Evolutionary conservation across 2,888 invertebrate species (phyloP).

Genomic region (Cantharis rufa): DNA sequence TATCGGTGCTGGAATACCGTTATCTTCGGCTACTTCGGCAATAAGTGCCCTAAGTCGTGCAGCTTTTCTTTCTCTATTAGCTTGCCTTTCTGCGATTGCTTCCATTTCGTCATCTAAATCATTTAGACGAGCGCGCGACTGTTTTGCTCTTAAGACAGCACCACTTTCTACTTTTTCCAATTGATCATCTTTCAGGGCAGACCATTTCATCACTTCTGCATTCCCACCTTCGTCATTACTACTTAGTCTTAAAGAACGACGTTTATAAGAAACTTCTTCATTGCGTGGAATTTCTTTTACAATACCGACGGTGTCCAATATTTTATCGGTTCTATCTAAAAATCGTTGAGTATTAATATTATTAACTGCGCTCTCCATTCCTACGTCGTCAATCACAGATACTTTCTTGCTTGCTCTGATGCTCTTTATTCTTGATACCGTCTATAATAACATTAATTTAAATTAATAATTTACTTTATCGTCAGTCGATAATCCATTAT

Average conservation of each 20-base stretch:
- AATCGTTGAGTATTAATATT: constrained; percentile 63
- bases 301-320: constrained; percentile 67
- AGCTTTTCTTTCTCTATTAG: constrained; percentile 71
- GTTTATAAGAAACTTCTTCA: constrained; percentile 51
- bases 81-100: constrained; percentile 69
- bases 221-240: constrained; percentile 34
- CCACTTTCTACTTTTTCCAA: constrained; percentile 58
- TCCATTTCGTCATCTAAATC: constrained; percentile 79
- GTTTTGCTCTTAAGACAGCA: constrained; percentile 68
- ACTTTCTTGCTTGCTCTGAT: constrained; percentile 65
- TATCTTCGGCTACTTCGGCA: constrained; percentile 58
- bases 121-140: constrained; percentile 67
- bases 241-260: constrained; percentile 52
- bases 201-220: constrained; percentile 64
- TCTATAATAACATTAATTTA: constrained; percentile 51
- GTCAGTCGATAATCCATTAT: neutral
- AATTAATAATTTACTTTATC: constrained; percentile 6
- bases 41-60: constrained; percentile 72
- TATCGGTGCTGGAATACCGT: constrained; percentile 51
- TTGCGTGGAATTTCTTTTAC: constrained; percentile 58
- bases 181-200: constrained; percentile 55
- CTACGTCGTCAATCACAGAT: constrained; percentile 65
- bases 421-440: constrained; percentile 63
- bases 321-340: constrained; percentile 65
- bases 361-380: constrained; percentile 64